phyloP scores from a whole-genome alignment of 2,888 invertebrate species.

The Strigamia maritima region DNA sequence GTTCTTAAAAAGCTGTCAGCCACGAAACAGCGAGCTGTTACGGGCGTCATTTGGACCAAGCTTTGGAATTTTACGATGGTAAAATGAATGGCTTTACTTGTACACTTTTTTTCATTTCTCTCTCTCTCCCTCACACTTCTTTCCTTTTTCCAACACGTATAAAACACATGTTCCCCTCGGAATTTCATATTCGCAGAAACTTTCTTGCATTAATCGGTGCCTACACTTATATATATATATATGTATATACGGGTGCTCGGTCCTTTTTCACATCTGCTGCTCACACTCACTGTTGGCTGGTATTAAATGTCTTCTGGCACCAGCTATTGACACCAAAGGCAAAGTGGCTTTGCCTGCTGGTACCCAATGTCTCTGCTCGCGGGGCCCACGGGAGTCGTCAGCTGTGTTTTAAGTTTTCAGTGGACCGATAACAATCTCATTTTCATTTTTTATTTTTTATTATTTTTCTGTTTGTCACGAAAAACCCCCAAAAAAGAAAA shows the following conservation, averaged over 20 bases:
- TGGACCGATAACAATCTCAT: conserved; percentile 27
- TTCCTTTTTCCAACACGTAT: conserved; percentile 24
- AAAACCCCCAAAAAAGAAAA: conserved; percentile 1
- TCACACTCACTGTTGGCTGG: conserved; percentile 7
- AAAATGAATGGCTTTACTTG: conserved; percentile 18
- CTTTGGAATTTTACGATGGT: conserved; percentile 9
- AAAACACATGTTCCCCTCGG: conserved; percentile 8
- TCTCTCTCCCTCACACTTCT: not conserved
- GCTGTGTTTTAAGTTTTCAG: conserved; percentile 27
- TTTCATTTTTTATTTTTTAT: not conserved
- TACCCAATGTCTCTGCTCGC: not conserved
- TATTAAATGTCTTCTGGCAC: conserved; percentile 27
- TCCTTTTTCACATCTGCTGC: conserved; percentile 21
- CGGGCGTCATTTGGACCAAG: conserved; percentile 13
- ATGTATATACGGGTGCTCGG: not conserved
- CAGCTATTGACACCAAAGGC: conserved; percentile 25
- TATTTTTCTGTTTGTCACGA: not conserved
- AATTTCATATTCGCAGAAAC: conserved; percentile 27
- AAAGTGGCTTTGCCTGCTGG: conserved; percentile 27
- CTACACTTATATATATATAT: not conserved
- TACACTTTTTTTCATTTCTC: not conserved
- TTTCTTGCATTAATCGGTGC: conserved; percentile 19
- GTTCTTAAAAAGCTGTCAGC: conserved; percentile 15
- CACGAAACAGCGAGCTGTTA: conserved; percentile 8
- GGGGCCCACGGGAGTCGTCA: conserved; percentile 17